These are phyloP conservation scores for Drosophila buzzatii DNA, from an alignment of 2,888 invertebrate species.

Conservation along the genomic window DNA sequence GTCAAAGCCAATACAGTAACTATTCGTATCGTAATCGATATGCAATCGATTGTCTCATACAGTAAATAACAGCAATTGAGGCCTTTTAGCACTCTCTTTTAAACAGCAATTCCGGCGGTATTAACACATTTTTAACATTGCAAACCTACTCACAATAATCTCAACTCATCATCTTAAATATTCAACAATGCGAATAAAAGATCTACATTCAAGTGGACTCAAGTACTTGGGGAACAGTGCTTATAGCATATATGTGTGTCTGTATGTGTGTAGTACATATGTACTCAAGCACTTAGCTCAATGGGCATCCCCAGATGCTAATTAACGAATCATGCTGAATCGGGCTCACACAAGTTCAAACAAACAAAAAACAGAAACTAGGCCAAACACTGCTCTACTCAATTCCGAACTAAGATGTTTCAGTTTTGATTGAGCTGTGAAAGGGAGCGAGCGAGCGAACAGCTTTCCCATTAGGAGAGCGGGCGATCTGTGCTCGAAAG, in stretches of 20 bases:
- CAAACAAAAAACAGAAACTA: constrained; percentile 5
- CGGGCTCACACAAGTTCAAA: constrained; percentile 19
- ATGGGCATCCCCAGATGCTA: constrained; percentile 33
- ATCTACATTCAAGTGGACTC: constrained; percentile 17
- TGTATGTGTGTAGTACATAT: neutral
- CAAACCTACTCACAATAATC: neutral
- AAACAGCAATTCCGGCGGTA: neutral
- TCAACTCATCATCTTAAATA: neutral
- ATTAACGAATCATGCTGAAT: constrained; percentile 39
- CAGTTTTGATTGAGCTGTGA: constrained; percentile 39
- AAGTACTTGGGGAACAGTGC: constrained; percentile 2
- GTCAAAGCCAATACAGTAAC: neutral
- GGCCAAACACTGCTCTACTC: constrained; percentile 15
- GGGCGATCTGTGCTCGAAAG: neutral
- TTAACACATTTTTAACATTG: neutral
- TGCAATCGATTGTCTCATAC: neutral
- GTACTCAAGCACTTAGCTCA: constrained; percentile 32
- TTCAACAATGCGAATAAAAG: constrained; percentile 18
- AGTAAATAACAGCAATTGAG: neutral
- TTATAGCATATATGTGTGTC: too few species aligned
- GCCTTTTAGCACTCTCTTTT: neutral
- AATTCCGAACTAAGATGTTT: constrained; percentile 2
- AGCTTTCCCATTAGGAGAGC: constrained; percentile 7
- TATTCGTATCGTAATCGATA: neutral
- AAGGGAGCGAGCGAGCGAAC: constrained; percentile 25